These are phyloP conservation scores for Eurystomus glaucurus DNA, from an alignment of 2,797 vertebrate genomes.

Conservation along the genomic window DNA sequence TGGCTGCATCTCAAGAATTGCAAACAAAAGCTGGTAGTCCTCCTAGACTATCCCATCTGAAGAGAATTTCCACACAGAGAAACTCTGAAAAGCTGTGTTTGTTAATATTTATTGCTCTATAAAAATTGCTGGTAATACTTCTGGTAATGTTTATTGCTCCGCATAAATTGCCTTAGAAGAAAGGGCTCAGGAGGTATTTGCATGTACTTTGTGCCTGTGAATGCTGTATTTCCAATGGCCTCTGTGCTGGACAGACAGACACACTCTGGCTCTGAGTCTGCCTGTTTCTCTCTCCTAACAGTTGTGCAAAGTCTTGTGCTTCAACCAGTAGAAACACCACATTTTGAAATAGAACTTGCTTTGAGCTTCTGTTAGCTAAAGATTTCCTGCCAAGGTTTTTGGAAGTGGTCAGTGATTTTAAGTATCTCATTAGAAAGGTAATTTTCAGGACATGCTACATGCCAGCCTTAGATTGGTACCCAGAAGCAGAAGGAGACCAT, in stretches of 20 bases:
- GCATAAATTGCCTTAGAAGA: neutral
- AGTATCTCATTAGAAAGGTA: neutral
- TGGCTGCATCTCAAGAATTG: neutral
- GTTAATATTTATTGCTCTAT: neutral
- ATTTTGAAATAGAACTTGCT: neutral
- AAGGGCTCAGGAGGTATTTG: neutral
- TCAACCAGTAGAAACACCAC: neutral
- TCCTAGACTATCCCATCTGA: neutral
- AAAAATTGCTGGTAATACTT: neutral
- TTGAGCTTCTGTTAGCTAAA: neutral
- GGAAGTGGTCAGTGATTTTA: neutral
- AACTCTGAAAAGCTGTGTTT: neutral
- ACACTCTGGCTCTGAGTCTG: fast-evolving
- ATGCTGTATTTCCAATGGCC: fast-evolving
- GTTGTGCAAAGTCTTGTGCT: fast-evolving
- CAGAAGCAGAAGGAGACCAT: neutral
- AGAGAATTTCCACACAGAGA: neutral
- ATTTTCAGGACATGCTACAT: neutral
- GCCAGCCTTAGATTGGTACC: neutral
- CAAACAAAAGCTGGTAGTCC: neutral
- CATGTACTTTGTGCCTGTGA: neutral
- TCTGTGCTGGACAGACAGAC: neutral
- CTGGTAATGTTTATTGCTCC: neutral
- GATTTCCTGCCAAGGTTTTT: neutral
- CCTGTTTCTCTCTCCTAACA: neutral